Conservation (phyloP, 2,113 vertebrate genomes). For the Lipotes vexillifer region DNA sequence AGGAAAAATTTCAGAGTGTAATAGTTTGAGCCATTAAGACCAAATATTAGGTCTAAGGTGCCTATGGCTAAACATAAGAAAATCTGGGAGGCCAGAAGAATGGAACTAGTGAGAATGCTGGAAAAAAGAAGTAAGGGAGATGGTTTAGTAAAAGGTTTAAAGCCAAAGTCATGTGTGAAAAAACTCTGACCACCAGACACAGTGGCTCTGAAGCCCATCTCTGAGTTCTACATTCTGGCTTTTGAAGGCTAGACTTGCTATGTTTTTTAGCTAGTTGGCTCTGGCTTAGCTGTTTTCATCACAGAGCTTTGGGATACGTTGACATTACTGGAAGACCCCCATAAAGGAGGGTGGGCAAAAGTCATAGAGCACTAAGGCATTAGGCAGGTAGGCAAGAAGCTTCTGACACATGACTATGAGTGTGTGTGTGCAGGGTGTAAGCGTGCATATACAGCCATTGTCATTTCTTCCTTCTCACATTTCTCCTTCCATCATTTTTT, state of each 20-base stretch:
- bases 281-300: conserved; percentile 12
- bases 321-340: not conserved
- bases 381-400: not conserved
- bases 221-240: not conserved
- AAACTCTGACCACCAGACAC: not conserved
- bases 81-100: not conserved
- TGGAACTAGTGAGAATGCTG: not conserved
- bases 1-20: conserved; percentile 8
- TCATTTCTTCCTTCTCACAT: not conserved
- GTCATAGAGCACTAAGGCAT: not conserved
- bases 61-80: not conserved
- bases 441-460: not conserved
- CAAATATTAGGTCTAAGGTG: not conserved
- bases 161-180: not conserved
- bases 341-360: not conserved
- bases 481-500: not conserved
- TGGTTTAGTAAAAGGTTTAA: not conserved
- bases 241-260: not conserved
- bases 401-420: not conserved
- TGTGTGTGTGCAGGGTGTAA: not conserved
- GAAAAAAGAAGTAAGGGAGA: not conserved
- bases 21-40: not conserved
- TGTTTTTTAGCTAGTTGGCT: not conserved
- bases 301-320: not conserved
- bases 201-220: not conserved